phyloP scores from a whole-genome alignment of 2,797 vertebrate genomes.

The Anableps anableps region DNA sequence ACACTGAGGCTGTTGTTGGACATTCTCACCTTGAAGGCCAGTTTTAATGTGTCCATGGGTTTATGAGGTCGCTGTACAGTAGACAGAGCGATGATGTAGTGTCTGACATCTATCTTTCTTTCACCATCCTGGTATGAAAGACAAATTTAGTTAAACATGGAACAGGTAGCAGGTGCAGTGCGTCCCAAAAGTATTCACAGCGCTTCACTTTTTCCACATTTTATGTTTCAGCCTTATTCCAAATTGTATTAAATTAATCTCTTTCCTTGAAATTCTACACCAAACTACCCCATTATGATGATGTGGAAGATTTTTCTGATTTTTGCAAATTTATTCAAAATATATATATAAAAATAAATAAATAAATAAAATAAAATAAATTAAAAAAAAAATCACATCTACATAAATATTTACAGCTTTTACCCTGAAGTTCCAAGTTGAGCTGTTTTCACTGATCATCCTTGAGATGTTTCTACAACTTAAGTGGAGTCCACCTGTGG shows the following conservation, averaged over 20 bases:
- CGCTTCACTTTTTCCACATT: neutral
- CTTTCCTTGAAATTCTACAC: neutral
- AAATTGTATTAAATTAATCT: neutral
- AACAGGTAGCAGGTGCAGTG: neutral
- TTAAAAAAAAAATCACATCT: too few species aligned
- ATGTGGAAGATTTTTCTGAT: too few species aligned
- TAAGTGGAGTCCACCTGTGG: too few species aligned
- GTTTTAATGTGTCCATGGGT: slow-evolving; percentile 87
- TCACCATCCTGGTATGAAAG: slow-evolving; percentile 73
- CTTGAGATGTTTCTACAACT: too few species aligned
- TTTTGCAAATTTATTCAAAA: too few species aligned
- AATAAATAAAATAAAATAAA: too few species aligned
- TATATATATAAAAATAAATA: too few species aligned
- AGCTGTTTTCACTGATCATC: too few species aligned
- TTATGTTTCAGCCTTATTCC: neutral
- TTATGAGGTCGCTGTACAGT: slow-evolving; percentile 87
- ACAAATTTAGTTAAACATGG: neutral
- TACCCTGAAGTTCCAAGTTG: too few species aligned
- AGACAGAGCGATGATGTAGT: slow-evolving; percentile 88
- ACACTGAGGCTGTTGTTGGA: neutral
- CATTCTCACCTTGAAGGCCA: slow-evolving; percentile 86
- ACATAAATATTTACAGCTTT: too few species aligned
- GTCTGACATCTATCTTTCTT: slow-evolving; percentile 86
- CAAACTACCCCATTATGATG: neutral
- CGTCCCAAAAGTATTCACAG: neutral